phyloP scores from a whole-genome alignment of 2,888 invertebrate genomes.

The Dryobota labecula region DNA sequence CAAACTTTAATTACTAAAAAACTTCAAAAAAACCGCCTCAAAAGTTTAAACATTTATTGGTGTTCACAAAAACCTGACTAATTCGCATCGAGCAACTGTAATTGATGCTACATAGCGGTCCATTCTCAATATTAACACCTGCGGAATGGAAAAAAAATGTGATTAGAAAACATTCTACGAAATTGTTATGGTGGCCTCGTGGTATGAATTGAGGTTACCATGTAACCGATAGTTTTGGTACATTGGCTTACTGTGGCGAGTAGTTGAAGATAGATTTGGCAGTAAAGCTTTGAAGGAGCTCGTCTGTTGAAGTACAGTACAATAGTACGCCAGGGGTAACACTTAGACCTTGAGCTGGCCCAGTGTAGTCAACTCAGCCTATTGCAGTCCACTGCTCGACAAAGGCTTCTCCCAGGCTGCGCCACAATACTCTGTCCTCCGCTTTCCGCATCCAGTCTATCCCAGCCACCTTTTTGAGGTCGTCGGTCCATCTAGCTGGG shows the following conservation, averaged over 20 bases:
- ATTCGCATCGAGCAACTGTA: constrained; percentile 65
- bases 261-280: constrained; percentile 13
- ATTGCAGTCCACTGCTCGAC: too few species aligned
- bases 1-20: constrained; percentile 19
- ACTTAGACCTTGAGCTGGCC: not conserved
- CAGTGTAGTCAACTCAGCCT: too few species aligned
- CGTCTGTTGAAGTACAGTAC: not conserved
- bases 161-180: constrained; percentile 56
- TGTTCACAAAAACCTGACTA: constrained; percentile 47
- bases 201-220: constrained; percentile 58
- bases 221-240: constrained; percentile 50
- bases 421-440: too few species aligned
- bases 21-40: not conserved
- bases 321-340: not conserved
- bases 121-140: constrained; percentile 70
- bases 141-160: constrained; percentile 63
- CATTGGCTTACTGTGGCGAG: not conserved
- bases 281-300: not conserved
- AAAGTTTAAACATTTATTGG: constrained; percentile 17
- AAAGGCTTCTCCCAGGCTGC: too few species aligned
- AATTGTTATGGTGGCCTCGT: constrained; percentile 47
- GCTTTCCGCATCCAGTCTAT: too few species aligned
- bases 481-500: too few species aligned
- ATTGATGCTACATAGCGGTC: constrained; percentile 75
- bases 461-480: too few species aligned